Evolutionary conservation across 2,797 vertebrate genomes (phyloP).

Genomic region (Vultur gryphus): DNA sequence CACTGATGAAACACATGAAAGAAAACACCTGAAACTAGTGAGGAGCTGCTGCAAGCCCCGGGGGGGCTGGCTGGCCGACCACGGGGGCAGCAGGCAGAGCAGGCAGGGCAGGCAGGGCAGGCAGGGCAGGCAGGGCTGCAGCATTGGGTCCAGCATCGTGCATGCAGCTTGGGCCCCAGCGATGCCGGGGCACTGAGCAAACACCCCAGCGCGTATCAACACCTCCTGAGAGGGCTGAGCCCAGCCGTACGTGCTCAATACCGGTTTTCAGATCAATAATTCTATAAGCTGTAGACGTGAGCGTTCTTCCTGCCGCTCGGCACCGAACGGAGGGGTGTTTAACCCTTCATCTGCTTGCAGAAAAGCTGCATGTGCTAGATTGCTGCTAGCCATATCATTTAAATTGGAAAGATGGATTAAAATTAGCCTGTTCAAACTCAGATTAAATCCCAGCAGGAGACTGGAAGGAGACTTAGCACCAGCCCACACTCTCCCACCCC

Average conservation of each 20-base stretch:
- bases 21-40: background rate
- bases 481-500: background rate
- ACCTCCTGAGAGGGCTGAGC: background rate
- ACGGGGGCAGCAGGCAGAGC: background rate
- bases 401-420: background rate
- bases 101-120: background rate
- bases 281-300: background rate
- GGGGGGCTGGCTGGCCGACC: background rate
- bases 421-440: background rate
- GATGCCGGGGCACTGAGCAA: background rate
- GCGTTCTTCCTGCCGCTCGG: background rate
- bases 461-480: background rate
- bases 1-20: background rate
- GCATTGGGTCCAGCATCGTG: fast-evolving
- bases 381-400: background rate
- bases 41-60: background rate
- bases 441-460: background rate
- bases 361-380: background rate
- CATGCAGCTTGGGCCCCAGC: background rate
- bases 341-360: background rate
- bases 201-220: background rate
- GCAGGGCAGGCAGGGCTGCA: background rate
- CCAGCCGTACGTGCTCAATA: fast-evolving
- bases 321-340: background rate
- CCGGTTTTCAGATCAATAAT: background rate